Percentiles rank a stretch among this genome's conserved stretches.
These are phyloP conservation scores for Pegoplata infirma DNA, from an alignment of 2,888 invertebrate species.

Conservation along the genomic window DNA sequence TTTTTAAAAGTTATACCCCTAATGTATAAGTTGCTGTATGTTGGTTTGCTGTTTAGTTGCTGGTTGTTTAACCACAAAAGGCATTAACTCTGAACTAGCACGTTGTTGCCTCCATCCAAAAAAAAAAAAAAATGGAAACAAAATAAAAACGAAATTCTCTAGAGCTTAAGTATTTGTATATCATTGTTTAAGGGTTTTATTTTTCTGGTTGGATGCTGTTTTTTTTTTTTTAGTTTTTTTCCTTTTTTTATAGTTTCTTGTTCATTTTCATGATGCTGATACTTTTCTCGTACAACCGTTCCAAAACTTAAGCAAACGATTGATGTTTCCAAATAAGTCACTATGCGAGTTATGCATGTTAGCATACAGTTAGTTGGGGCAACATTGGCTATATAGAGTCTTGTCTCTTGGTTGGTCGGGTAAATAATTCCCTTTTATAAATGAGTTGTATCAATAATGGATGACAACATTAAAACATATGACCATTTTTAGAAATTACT, in stretches of 20 bases:
- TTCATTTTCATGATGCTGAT: neutral
- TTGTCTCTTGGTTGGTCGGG: neutral
- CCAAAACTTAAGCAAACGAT: slow-evolving; percentile 13
- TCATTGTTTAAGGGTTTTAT: neutral
- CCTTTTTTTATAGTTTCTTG: neutral
- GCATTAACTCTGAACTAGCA: slow-evolving; percentile 29
- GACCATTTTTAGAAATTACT: slow-evolving; percentile 32
- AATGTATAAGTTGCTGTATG: too few relatives aligned
- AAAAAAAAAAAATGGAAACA: neutral
- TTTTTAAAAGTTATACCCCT: too few relatives aligned
- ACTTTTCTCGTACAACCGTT: neutral
- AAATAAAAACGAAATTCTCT: slow-evolving; percentile 15
- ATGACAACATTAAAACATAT: slow-evolving; percentile 25
- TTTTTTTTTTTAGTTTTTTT: neutral
- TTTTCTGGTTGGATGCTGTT: slow-evolving; percentile 26
- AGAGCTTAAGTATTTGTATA: slow-evolving; percentile 3
- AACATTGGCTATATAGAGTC: neutral
- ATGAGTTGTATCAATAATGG: slow-evolving; percentile 35
- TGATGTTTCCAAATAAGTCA: slow-evolving; percentile 34
- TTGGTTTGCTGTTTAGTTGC: neutral
- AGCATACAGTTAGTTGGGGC: neutral
- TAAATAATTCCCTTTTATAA: slow-evolving; percentile 33
- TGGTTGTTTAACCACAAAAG: slow-evolving; percentile 27
- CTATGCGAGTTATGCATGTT: neutral
- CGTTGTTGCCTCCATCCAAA: neutral